phyloP scores from a whole-genome alignment of 1,140 invertebrate genomes.

The Drosophila pruinosa region DNA sequence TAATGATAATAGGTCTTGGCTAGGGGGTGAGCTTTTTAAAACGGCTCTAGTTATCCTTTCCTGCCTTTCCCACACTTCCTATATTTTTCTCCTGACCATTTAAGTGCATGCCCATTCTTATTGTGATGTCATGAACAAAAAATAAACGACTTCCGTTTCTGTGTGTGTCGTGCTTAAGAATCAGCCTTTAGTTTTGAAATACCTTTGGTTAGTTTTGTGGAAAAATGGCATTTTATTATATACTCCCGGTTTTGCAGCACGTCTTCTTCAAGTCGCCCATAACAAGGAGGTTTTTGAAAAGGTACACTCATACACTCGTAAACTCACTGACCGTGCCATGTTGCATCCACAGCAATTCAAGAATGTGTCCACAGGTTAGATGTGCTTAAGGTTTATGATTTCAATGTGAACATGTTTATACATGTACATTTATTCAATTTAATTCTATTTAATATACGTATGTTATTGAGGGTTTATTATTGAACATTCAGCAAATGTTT shows the following conservation, averaged over 20 bases:
- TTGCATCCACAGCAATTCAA: too few species aligned
- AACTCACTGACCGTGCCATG: too few species aligned
- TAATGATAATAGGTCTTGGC: conserved; percentile 19
- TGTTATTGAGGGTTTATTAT: too few species aligned
- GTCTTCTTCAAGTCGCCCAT: not conserved
- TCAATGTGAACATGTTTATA: too few species aligned
- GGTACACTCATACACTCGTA: too few species aligned
- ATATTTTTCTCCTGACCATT: conserved; percentile 19
- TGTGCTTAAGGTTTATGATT: too few species aligned
- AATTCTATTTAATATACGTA: too few species aligned
- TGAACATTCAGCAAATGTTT: too few species aligned
- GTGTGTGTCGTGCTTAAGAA: conserved; percentile 36
- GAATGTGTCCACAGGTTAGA: too few species aligned
- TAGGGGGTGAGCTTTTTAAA: not conserved
- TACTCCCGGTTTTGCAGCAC: not conserved
- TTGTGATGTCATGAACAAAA: conserved; percentile 56
- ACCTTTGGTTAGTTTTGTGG: conserved; percentile 34
- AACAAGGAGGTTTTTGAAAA: too few species aligned
- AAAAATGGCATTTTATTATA: conserved; percentile 20
- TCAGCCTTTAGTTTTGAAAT: conserved; percentile 2
- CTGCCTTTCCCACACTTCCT: not conserved
- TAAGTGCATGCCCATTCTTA: conserved; percentile 61
- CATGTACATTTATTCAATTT: too few species aligned
- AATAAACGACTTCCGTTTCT: conserved; percentile 68
- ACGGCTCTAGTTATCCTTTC: not conserved